Conservation (phyloP, 2,888 invertebrate species). For the Apoderus coryli region DNA sequence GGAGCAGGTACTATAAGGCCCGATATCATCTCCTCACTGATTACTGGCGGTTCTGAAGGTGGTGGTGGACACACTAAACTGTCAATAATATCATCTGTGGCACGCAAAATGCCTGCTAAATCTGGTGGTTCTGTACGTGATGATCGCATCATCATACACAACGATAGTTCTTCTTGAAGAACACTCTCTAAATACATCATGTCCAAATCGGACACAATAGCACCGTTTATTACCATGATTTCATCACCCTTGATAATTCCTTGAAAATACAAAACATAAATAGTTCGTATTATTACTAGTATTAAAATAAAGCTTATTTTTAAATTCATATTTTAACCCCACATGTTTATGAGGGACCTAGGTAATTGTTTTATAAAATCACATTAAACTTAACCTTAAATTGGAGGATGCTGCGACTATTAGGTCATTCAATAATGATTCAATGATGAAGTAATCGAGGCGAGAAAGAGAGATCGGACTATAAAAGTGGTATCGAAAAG, state of each 20-base stretch:
- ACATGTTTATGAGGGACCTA: too few relatives aligned
- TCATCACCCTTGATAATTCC: constrained; percentile 96
- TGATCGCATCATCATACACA: constrained; percentile 95
- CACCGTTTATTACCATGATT: constrained; percentile 97
- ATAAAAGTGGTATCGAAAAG: too few relatives aligned
- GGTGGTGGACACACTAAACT: constrained; percentile 93
- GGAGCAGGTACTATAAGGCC: constrained; percentile 94
- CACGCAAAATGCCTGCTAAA: constrained; percentile 51
- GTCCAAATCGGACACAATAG: constrained; percentile 94
- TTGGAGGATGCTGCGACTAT: too few relatives aligned
- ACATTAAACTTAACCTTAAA: too few relatives aligned
- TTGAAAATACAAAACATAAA: too few relatives aligned
- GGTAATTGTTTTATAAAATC: too few relatives aligned
- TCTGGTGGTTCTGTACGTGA: constrained; percentile 71
- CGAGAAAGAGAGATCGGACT: too few relatives aligned
- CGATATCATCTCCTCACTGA: constrained; percentile 92
- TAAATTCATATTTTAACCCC: too few relatives aligned
- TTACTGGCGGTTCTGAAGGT: constrained; percentile 82
- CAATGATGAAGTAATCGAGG: too few relatives aligned
- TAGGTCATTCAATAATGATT: too few relatives aligned
- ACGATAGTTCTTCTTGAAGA: constrained; percentile 82
- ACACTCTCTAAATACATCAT: constrained; percentile 99
- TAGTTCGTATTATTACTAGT: too few relatives aligned
- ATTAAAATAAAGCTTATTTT: too few relatives aligned
- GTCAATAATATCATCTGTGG: constrained; percentile 92